Evolutionary conservation across 2,113 vertebrate genomes (phyloP).

Genomic region (Sardina pilchardus): DNA sequence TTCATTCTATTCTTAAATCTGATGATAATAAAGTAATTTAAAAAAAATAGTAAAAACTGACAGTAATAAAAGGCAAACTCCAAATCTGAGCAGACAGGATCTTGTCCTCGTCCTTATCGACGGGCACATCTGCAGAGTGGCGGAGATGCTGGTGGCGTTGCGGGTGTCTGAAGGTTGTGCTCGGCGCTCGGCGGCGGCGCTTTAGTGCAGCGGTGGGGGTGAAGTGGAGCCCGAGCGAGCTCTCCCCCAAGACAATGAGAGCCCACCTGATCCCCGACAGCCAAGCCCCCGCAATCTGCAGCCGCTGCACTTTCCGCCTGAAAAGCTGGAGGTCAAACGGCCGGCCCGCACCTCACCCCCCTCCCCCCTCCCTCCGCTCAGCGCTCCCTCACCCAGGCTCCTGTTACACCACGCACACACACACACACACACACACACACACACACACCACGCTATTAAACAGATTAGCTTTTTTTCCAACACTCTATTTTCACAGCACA

Average conservation of each 20-base stretch:
- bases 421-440: background rate
- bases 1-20: no score
- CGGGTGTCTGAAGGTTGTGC: background rate
- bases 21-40: no score
- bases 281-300: conserved; percentile 54
- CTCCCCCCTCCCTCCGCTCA: background rate
- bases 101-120: background rate
- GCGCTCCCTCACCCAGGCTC: background rate
- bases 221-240: background rate
- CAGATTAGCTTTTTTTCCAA: background rate
- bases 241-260: conserved; percentile 49
- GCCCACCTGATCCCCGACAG: conserved; percentile 56
- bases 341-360: background rate
- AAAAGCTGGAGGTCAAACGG: conserved; percentile 6
- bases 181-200: background rate
- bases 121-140: background rate
- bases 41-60: no score
- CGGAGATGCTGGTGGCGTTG: background rate
- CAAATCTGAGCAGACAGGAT: background rate
- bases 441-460: background rate
- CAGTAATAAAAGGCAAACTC: no score
- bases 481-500: background rate
- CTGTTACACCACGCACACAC: background rate
- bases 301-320: conserved; percentile 49
- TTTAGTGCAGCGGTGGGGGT: background rate